Conservation (phyloP, 2,113 vertebrate genomes). For the Pseudopodoces humilis region DNA sequence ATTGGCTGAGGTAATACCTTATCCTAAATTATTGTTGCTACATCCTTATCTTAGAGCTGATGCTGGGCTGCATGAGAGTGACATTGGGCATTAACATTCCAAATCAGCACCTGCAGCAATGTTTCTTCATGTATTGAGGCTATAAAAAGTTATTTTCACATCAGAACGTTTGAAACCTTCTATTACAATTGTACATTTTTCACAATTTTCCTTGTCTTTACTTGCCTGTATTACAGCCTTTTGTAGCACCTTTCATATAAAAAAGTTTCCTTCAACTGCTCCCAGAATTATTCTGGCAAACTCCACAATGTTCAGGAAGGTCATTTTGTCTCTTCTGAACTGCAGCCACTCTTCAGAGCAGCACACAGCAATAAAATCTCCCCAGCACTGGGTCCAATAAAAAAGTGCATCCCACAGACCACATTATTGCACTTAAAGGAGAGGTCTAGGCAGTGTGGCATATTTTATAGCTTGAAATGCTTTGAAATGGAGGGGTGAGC, state of each 20-base stretch:
- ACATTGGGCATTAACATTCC: background rate
- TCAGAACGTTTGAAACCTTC: background rate
- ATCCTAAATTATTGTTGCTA: background rate
- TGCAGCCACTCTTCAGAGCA: background rate
- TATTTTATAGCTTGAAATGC: background rate
- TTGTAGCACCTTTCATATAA: background rate
- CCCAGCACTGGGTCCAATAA: background rate
- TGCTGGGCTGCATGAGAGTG: background rate
- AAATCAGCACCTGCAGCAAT: background rate
- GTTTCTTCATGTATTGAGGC: background rate
- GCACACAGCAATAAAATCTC: background rate
- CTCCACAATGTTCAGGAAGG: background rate
- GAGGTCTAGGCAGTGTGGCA: background rate
- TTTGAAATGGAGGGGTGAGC: background rate
- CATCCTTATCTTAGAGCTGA: background rate
- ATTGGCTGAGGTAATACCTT: background rate
- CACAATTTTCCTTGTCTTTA: background rate
- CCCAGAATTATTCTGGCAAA: background rate
- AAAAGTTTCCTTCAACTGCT: background rate
- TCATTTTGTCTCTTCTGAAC: background rate
- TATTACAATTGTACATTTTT: background rate
- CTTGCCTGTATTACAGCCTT: background rate
- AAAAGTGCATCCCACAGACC: background rate
- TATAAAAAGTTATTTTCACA: background rate
- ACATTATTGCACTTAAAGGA: background rate